These are phyloP conservation scores for Stenodema calcarata DNA, from an alignment of 2,888 invertebrate species.

Conservation along the genomic window DNA sequence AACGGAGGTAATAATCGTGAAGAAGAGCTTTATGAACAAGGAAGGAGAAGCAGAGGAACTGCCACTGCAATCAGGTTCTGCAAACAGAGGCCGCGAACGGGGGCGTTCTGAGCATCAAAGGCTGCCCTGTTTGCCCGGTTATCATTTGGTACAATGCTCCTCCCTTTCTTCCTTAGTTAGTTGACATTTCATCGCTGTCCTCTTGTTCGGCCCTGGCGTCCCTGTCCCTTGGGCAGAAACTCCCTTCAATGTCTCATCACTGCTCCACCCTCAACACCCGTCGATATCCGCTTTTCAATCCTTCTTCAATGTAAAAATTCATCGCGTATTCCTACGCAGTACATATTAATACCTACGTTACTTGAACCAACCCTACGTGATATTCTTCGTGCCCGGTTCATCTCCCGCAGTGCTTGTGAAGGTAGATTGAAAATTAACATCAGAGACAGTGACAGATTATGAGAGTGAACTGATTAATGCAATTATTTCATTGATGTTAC, in stretches of 20 bases:
- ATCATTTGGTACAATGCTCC: constrained; percentile 42
- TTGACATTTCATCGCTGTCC: constrained; percentile 45
- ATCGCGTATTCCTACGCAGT: no score
- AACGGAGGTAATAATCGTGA: background rate
- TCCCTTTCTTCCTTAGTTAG: constrained; percentile 41
- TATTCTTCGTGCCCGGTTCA: no score
- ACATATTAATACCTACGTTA: no score
- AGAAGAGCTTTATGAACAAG: background rate
- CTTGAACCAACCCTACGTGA: no score
- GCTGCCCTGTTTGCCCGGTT: constrained; percentile 32
- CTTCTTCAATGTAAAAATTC: no score
- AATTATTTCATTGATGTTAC: no score
- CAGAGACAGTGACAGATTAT: no score
- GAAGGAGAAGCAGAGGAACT: background rate
- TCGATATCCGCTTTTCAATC: background rate
- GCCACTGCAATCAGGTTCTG: constrained; percentile 36
- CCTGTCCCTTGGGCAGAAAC: background rate
- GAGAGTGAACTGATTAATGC: no score
- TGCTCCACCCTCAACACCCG: background rate
- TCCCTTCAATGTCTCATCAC: background rate
- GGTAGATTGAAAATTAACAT: no score
- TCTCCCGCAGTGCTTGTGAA: no score
- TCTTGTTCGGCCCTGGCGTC: background rate
- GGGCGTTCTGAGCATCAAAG: constrained; percentile 16
- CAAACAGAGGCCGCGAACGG: constrained; percentile 19